Evolutionary conservation across 2,797 vertebrate genomes (phyloP).

Genomic region (Neopelma chrysocephalum): DNA sequence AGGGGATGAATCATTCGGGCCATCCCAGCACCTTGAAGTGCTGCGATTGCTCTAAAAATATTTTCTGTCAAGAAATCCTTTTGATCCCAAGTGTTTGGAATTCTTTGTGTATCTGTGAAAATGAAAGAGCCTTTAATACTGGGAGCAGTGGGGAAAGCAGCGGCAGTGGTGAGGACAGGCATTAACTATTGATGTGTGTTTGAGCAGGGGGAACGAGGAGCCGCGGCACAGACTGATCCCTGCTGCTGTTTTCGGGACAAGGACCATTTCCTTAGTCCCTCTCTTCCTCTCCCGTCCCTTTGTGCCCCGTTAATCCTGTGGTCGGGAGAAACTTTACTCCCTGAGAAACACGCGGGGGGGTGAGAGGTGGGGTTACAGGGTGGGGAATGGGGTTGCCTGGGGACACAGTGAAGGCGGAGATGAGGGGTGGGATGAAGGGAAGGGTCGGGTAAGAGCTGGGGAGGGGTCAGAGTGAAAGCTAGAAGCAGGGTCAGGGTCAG

Average conservation of each 20-base stretch:
- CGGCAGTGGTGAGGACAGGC: neutral
- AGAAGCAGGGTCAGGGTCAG: no score
- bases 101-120: neutral
- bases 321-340: neutral
- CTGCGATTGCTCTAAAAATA: neutral
- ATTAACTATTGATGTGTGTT: neutral
- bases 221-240: fast-evolving
- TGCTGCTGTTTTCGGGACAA: neutral
- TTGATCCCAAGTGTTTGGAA: neutral
- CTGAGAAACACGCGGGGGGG: neutral
- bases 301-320: neutral
- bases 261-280: no score
- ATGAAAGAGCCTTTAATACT: neutral
- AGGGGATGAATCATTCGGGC: neutral
- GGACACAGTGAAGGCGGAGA: no score
- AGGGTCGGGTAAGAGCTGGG: neutral
- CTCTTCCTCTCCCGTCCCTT: neutral
- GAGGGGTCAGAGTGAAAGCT: no score
- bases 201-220: neutral
- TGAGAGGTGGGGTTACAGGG: neutral
- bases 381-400: fast-evolving
- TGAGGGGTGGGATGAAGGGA: no score
- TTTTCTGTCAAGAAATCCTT: neutral
- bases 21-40: neutral
- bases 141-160: neutral